Conservation (phyloP, 2,888 invertebrate species). For the Drosophila pegasa region DNA sequence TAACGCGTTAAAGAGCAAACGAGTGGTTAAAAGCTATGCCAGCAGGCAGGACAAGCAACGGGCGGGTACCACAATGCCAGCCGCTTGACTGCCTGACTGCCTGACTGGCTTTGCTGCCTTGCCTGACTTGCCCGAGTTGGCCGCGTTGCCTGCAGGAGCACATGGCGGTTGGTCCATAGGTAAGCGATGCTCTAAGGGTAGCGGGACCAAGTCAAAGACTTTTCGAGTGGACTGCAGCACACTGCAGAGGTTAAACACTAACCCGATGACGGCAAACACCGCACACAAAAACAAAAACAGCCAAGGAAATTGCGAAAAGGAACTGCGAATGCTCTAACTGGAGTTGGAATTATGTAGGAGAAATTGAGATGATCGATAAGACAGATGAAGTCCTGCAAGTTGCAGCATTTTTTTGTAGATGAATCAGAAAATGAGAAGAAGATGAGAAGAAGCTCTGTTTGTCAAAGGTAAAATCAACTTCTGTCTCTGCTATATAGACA, state of each 20-base stretch:
- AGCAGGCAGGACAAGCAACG: constrained; percentile 20
- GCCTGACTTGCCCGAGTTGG: constrained; percentile 34
- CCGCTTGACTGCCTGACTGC: constrained; percentile 56
- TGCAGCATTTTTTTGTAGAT: too few relatives aligned
- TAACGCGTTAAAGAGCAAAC: constrained; percentile 80
- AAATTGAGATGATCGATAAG: too few relatives aligned
- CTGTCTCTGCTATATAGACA: too few relatives aligned
- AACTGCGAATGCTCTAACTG: constrained; percentile 21
- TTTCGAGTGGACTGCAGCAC: constrained; percentile 76
- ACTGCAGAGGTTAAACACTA: constrained; percentile 77
- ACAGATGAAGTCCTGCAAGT: too few relatives aligned
- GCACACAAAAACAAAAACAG: constrained; percentile 41
- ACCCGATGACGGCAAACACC: constrained; percentile 60
- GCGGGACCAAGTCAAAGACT: constrained; percentile 74
- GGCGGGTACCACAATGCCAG: constrained; percentile 16
- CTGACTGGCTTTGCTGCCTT: constrained; percentile 45
- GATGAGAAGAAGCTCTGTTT: too few relatives aligned
- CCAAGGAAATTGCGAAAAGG: not conserved
- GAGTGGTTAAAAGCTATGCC: constrained; percentile 73
- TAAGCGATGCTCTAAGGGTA: constrained; percentile 6
- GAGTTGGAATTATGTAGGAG: not conserved
- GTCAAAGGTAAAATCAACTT: too few relatives aligned
- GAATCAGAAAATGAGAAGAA: too few relatives aligned
- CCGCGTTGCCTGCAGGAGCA: constrained; percentile 39
- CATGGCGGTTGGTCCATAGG: not conserved